Evolutionary conservation across 2,888 invertebrate species (phyloP), one percentile per base, ranked within the genome.

Genomic region (Limnephilus marmoratus): DNA sequence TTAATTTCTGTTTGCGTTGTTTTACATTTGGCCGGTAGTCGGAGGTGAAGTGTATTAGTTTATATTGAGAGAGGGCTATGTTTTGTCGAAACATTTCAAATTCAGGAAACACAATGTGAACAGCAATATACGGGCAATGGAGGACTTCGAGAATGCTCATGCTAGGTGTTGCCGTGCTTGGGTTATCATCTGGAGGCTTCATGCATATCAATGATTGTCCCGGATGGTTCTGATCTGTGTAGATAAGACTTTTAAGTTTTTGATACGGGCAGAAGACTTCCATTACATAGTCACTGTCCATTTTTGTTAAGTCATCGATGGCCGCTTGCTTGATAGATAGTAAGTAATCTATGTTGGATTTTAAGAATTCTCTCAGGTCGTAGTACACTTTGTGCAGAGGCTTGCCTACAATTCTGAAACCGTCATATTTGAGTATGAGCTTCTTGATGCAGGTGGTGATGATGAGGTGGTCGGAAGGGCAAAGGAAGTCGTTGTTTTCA

Each of bases 31-130:
- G 68, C 9, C 24, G 24, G 68, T 68, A 68, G 24, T 68, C 24
- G 11, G 24, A 24, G 24, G 68, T 68, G n/a, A 68, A 68, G 68
- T 68, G 68, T 68, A 68, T 68, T 24, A 68, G 68, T n/a, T 68
- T 68, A n/a, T 68, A 68, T 68, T 68, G 68, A n/a, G 68, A 68
- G 0, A 83, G 31, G 31, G 31, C 31, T 31, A 34, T 83, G 31
- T 83, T 83, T 83, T 37, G 83, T 18, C 37, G 31, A 13, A 83
- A 31, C 83, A 83, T 83, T 83, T 83, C 83, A 83, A 83, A 83
- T 13, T 83, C 31, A 15, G 31, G 34, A 15, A 83, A 83, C 37
- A 83, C 37, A 37, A 83, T 15, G 37, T 34, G 83, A 34, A 83
- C 9, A 5, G 31, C 83, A 11, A 83, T 24, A 15, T 83, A 24